phyloP scores from a whole-genome alignment of 2,888 invertebrate genomes.

The Bombylius discolor region DNA sequence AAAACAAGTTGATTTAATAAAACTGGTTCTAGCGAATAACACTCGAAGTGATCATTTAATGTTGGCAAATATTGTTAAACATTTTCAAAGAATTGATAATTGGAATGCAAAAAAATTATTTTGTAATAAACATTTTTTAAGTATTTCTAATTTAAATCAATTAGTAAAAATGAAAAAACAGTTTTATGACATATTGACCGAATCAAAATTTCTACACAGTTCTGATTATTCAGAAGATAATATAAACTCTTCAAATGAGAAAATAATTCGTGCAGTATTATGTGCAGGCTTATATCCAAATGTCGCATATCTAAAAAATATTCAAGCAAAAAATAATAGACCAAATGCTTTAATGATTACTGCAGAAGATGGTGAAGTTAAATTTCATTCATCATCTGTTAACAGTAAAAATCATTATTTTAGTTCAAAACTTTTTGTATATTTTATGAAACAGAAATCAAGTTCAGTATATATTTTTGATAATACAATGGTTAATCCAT shows the following conservation, averaged over 20 bases:
- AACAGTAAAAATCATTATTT: slow-evolving; percentile 36
- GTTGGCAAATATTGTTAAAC: slow-evolving; percentile 53
- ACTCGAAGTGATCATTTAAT: slow-evolving; percentile 69
- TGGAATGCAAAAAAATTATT: slow-evolving; percentile 39
- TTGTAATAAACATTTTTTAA: slow-evolving; percentile 61
- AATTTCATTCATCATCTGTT: slow-evolving; percentile 70
- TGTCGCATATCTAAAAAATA: slow-evolving; percentile 51
- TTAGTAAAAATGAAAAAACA: slow-evolving; percentile 71
- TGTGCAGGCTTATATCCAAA: slow-evolving; percentile 86
- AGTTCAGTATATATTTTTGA: slow-evolving; percentile 58
- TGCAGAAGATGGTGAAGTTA: slow-evolving; percentile 45
- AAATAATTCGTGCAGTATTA: slow-evolving; percentile 72
- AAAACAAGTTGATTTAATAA: slow-evolving; percentile 44
- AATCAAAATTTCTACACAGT: slow-evolving; percentile 54
- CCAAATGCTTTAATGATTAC: slow-evolving; percentile 29
- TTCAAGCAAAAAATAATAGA: slow-evolving; percentile 1
- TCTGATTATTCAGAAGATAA: slow-evolving; percentile 48
- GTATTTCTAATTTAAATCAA: slow-evolving; percentile 47
- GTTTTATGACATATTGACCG: slow-evolving; percentile 55
- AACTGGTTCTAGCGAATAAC: slow-evolving; percentile 45
- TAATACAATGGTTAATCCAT: slow-evolving; percentile 65
- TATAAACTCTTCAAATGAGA: slow-evolving; percentile 56
- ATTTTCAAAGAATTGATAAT: slow-evolving; percentile 41
- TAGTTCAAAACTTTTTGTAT: slow-evolving; percentile 46
- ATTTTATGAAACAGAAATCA: slow-evolving; percentile 59